Conservation (phyloP, 1,140 invertebrate genomes). For the Drosophila navojoa region DNA sequence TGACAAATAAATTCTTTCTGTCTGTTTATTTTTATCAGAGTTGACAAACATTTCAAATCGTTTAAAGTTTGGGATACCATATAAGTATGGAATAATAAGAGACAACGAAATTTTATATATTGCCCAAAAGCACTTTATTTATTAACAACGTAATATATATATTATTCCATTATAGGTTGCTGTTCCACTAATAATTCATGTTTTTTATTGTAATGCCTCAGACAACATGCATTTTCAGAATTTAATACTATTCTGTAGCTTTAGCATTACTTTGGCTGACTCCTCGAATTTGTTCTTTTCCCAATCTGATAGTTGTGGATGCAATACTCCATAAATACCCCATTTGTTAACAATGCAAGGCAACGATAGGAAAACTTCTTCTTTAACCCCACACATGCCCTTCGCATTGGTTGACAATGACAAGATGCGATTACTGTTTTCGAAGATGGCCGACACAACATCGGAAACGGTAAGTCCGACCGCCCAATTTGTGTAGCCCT, state of each 20-base stretch:
- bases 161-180: too few relatives aligned
- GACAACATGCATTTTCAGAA: background rate
- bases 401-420: slow-evolving; percentile 90
- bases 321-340: slow-evolving; percentile 89
- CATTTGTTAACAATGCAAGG: slow-evolving; percentile 90
- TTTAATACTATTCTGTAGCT: slow-evolving; percentile 13
- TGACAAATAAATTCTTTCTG: too few relatives aligned
- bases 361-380: slow-evolving; percentile 92
- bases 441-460: slow-evolving; percentile 89
- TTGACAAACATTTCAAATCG: too few relatives aligned
- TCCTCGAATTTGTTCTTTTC: slow-evolving; percentile 83
- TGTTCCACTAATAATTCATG: too few relatives aligned
- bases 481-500: slow-evolving; percentile 95
- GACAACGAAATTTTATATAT: too few relatives aligned
- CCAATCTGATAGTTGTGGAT: slow-evolving; percentile 88
- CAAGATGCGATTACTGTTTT: slow-evolving; percentile 87
- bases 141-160: too few relatives aligned
- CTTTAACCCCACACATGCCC: slow-evolving; percentile 89
- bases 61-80: too few relatives aligned
- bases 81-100: too few relatives aligned
- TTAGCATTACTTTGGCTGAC: slow-evolving; percentile 17
- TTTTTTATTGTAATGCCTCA: too few relatives aligned
- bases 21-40: too few relatives aligned
- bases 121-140: too few relatives aligned
- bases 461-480: slow-evolving; percentile 91